Evolutionary conservation across 2,797 vertebrate genomes (phyloP).

Genomic region (Ctenopoma multispine): DNA sequence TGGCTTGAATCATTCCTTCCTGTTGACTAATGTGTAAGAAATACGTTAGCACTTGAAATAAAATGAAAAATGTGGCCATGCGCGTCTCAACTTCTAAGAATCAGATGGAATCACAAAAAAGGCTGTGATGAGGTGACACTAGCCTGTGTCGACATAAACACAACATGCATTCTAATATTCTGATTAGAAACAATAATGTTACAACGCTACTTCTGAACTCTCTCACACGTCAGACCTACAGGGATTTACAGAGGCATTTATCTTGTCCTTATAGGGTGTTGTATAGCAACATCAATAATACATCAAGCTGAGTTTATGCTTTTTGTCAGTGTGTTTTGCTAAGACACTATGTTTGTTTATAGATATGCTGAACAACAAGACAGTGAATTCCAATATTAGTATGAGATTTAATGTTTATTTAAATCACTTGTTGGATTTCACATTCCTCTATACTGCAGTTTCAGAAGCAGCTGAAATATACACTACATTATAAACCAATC

Average conservation of each 20-base stretch:
- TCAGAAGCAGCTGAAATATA: neutral
- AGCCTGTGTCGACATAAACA: slow-evolving; percentile 41
- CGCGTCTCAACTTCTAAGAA: slow-evolving; percentile 14
- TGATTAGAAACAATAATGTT: slow-evolving; percentile 42
- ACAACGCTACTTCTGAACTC: slow-evolving; percentile 46
- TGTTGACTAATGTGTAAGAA: slow-evolving; percentile 15
- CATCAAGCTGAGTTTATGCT: neutral
- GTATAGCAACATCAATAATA: slow-evolving; percentile 16
- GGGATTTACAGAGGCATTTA: neutral
- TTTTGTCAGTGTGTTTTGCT: slow-evolving; percentile 7
- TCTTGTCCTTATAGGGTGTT: neutral
- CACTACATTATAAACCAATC: neutral
- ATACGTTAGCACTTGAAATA: slow-evolving; percentile 22
- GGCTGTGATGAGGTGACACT: slow-evolving; percentile 31
- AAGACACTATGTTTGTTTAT: slow-evolving; percentile 9
- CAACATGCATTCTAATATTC: neutral
- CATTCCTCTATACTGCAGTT: neutral
- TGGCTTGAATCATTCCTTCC: slow-evolving; percentile 6
- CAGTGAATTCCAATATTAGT: neutral
- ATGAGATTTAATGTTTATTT: slow-evolving; percentile 19
- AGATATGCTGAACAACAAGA: neutral
- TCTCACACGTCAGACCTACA: slow-evolving; percentile 3
- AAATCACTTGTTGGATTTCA: neutral
- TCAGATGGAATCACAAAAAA: neutral
- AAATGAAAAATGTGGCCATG: slow-evolving; percentile 26